phyloP scores from a whole-genome alignment of 2,888 invertebrate species.

The Hydroisotoma schaefferi region DNA sequence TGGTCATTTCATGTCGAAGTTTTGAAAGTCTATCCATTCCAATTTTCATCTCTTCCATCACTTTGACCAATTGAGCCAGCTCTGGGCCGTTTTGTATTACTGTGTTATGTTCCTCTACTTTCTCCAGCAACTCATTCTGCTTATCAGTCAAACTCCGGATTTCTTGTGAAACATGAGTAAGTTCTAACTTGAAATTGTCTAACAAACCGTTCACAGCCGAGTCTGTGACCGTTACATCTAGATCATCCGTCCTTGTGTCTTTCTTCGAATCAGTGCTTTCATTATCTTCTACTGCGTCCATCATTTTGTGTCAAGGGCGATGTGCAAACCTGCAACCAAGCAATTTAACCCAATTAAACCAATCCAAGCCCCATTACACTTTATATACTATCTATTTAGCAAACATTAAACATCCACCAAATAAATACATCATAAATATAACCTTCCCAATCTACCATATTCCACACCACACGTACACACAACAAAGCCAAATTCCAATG shows the following conservation, averaged over 20 bases:
- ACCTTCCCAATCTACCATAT: too few species aligned
- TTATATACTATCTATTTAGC: too few species aligned
- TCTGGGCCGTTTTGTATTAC: conserved; percentile 32
- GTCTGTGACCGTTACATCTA: conserved; percentile 29
- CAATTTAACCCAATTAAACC: neutral
- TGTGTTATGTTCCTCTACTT: conserved; percentile 36
- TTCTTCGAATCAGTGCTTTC: conserved; percentile 11
- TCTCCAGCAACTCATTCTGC: conserved; percentile 34
- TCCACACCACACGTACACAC: too few species aligned
- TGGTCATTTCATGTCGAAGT: conserved; percentile 44
- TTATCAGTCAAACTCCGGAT: conserved; percentile 32
- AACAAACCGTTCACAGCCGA: conserved; percentile 28
- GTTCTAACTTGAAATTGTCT: conserved; percentile 38
- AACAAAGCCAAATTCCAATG: too few species aligned
- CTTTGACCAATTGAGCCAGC: conserved; percentile 32
- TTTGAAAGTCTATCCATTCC: conserved; percentile 43
- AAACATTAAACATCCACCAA: too few species aligned
- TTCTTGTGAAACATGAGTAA: conserved; percentile 40
- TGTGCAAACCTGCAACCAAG: neutral
- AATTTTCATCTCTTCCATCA: conserved; percentile 43
- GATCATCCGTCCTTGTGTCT: conserved; percentile 14
- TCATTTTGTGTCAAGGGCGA: neutral
- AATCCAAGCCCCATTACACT: conserved; percentile 1
- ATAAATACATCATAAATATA: too few species aligned
- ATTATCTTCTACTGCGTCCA: conserved; percentile 16